Base-by-base conservation (phyloP, 2,888 invertebrate species). In the Apotomis turbidana region DNA sequence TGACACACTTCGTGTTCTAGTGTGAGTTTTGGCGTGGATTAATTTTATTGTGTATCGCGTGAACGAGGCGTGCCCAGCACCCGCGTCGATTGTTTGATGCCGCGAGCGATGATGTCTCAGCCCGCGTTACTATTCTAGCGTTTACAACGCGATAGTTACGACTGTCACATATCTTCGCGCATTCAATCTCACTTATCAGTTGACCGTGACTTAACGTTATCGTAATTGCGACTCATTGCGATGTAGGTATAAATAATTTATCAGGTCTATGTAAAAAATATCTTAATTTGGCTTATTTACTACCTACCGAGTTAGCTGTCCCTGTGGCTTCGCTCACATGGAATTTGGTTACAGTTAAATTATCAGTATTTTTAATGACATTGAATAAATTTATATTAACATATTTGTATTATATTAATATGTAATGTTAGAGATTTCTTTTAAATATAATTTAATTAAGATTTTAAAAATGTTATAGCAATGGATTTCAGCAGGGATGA, bases 1-100 rank as follows among this genome's bases (percentile, higher is more conserved):
- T 88, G 89, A 87, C 88, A 90, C 86, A 89, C 82, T 88, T 83
- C 79, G 75, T 71, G 75, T 75, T 78, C 70, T 76, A 79, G 77
- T 83, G 71, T 72, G 71, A 72, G 71, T 77, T 77, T 74, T 75
- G 74, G 68, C 76, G 73, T 75, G 79, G 78, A 85, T 85, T 82
- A 77, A 80, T 83, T 83, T 82, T 83, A 85, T 85, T 81, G 78
- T 71, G 77, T 73, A 49, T 69, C 74, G 78, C 75, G 77, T 77
- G 74, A 74, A 70, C 74, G 73, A 52, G 71, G 74, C 73, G 70
- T 71, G 61, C 62, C 71, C 62, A 68, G 68, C 70, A 74, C 70
- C 60, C 68, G 72, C 72, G 60, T 52, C 64, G 62, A 62, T 59
- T 74, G 55, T 71, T 54, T 61, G 72, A 72, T 70, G 75, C 74